phyloP scores from a whole-genome alignment of 2,797 vertebrate species.

The Schizopygopsis malacanthus region DNA sequence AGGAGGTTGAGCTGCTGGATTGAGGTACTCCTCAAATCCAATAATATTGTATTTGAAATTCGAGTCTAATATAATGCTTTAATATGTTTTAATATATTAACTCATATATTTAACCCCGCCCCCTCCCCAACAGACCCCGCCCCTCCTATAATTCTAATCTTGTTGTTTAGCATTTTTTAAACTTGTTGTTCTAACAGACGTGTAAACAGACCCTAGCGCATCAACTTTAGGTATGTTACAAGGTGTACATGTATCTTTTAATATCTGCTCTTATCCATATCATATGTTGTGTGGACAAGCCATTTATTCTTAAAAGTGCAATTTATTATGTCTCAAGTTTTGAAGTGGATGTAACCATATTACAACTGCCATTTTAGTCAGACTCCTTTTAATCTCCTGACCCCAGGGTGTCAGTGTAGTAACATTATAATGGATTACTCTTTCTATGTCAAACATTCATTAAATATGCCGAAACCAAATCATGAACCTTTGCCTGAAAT shows the following conservation, averaged over 20 bases:
- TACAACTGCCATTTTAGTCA: background rate
- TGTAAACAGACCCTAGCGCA: background rate
- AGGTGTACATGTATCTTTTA: background rate
- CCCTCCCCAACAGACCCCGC: background rate
- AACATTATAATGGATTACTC: background rate
- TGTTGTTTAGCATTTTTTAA: constrained; percentile 15
- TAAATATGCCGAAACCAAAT: constrained; percentile 32
- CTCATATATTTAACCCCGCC: background rate
- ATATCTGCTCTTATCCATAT: background rate
- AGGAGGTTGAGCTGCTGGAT: background rate
- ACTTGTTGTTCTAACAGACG: background rate
- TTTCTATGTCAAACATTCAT: constrained; percentile 5
- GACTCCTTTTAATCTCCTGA: background rate
- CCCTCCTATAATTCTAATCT: background rate
- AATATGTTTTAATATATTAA: background rate
- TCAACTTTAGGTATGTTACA: constrained; percentile 10
- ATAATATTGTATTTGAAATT: constrained; percentile 8
- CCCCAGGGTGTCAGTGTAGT: constrained; percentile 73
- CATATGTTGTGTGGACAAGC: background rate
- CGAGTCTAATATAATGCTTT: background rate
- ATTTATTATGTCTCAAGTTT: background rate
- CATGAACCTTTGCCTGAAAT: constrained; percentile 62
- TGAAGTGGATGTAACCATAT: background rate
- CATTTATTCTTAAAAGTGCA: background rate
- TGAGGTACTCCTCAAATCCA: background rate